Percentiles rank a stretch among this genome's conserved stretches.
phyloP scores from a whole-genome alignment of 2,888 invertebrate genomes.

The Cybosia mesomella region DNA sequence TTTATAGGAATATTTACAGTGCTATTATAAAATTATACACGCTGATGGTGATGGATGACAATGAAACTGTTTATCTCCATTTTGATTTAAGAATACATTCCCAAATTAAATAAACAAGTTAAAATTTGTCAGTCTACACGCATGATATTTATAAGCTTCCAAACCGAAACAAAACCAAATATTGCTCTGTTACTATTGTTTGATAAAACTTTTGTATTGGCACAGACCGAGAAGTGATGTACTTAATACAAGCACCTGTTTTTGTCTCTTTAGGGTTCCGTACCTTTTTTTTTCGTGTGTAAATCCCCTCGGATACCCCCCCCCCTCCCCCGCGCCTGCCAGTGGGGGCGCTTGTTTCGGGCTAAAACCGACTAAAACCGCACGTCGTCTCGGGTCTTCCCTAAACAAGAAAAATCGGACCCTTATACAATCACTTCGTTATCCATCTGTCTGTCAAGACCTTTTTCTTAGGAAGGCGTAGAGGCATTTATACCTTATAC shows the following conservation, averaged over 20 bases:
- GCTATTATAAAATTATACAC: constrained; percentile 38
- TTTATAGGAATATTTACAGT: constrained; percentile 35
- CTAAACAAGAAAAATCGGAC: no score
- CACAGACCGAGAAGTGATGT: not conserved
- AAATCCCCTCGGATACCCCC: no score
- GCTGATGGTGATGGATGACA: constrained; percentile 8
- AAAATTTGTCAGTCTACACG: constrained; percentile 1
- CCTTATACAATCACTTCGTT: no score
- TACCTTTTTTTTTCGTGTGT: no score
- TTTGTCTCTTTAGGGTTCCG: no score
- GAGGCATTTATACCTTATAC: no score
- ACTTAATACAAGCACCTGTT: not conserved
- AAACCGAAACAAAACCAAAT: not conserved
- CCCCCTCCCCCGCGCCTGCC: no score
- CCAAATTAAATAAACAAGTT: not conserved
- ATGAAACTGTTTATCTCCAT: not conserved
- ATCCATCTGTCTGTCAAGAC: no score
- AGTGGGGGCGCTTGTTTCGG: no score
- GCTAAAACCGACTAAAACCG: no score
- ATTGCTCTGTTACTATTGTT: not conserved
- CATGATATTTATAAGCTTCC: not conserved
- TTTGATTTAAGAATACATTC: not conserved
- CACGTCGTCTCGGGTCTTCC: no score
- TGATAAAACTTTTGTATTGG: not conserved
- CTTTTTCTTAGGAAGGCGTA: no score